Base-by-base conservation (phyloP, 2,113 vertebrate genomes). In the Pterocles burchelli region DNA sequence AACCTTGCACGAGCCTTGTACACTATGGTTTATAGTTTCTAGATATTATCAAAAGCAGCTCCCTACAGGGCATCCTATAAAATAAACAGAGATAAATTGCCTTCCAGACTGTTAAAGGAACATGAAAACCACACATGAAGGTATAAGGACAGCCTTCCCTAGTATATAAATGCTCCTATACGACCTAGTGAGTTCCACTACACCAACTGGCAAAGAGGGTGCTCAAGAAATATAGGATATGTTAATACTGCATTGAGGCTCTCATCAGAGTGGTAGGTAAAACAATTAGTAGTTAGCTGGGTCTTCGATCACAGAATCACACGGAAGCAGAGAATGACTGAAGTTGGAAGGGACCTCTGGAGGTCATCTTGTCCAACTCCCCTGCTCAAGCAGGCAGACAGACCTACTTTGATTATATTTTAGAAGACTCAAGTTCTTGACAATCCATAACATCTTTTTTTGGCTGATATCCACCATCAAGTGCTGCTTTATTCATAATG, bases 11-110 rank as follows among this genome's bases (percentile, higher is more conserved):
- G 1, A 91, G 58, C 46, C 31, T 88, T 83, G 36, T 55, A 74
- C 31, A 51, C 41, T 83, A 73, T 55, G 58, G 46, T 91, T 95
- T 88, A 88, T 48, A 80, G 81, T 49, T 88, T 83, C 71, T 62
- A 83, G 95, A 88, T 88, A 63, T 49, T 82, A 95, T 79, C 74
- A 62, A 88, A 94, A 46, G 77, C 81, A 88, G 49, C 9, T 94
- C 19, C 34, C 77, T 79, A 79, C 28, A 70, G 52, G 81, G 36
- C 31, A 62, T 68, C 25, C 29, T 85, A 65, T 43, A 85, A 94
- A 85, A 77, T 62, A 89, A 93, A 83, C 25, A 79, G 58, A 93
- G 54, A 89, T 66, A 62, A 83, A 79, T 65, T 79, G 26, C 34
- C 22, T 73, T 76, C 43, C 24, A 84, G 41, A 18, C 24, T 4